A percentile compares a stretch with the other conserved stretches of the same genome.
Conservation (phyloP, 2,888 invertebrate species). For the Zaprionus obscuricornis region DNA sequence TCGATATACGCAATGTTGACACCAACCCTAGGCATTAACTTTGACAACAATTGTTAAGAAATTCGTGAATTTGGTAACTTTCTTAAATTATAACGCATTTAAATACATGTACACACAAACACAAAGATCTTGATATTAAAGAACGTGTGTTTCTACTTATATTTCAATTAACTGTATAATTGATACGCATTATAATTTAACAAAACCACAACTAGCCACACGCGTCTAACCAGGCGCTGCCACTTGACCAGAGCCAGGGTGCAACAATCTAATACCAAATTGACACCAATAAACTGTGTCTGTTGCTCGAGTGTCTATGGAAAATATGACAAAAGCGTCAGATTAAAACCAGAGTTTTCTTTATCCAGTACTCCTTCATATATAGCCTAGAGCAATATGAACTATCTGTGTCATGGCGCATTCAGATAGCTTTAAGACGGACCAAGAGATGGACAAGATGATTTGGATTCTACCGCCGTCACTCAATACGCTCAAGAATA, state of each 20-base stretch:
- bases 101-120: slow-evolving; percentile 1
- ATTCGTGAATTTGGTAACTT: slow-evolving; percentile 22
- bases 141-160: slow-evolving; percentile 21
- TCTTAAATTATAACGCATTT: slow-evolving; percentile 17
- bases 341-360: too few species aligned
- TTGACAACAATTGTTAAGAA: slow-evolving; percentile 22
- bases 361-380: too few species aligned
- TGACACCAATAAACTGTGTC: slow-evolving; percentile 22
- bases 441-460: too few species aligned
- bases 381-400: too few species aligned
- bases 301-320: too few species aligned
- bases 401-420: too few species aligned
- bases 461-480: too few species aligned
- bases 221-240: slow-evolving; percentile 46
- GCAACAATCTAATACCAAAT: slow-evolving; percentile 29
- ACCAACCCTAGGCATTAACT: slow-evolving; percentile 15
- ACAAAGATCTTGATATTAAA: slow-evolving; percentile 6
- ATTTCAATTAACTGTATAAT: slow-evolving; percentile 67
- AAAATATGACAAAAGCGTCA: slow-evolving; percentile 4
- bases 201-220: slow-evolving; percentile 58
- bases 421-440: too few species aligned
- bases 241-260: slow-evolving; percentile 43
- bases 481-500: too few species aligned
- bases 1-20: slow-evolving; percentile 19
- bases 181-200: slow-evolving; percentile 58